phyloP scores from a whole-genome alignment of 2,113 vertebrate genomes.

The Lamprotornis superbus region DNA sequence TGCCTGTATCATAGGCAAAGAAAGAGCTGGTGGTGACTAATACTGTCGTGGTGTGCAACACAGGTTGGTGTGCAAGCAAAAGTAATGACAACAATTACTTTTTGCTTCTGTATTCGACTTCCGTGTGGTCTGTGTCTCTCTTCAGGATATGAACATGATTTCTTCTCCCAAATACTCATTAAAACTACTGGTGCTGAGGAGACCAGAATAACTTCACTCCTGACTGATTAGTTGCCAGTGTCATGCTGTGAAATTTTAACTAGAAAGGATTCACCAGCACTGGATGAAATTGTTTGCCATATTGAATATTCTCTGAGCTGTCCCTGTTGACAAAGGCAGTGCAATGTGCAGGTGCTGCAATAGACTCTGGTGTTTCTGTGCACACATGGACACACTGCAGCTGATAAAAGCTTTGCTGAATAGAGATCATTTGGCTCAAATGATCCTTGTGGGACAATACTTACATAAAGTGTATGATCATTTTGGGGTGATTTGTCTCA shows the following conservation, averaged over 20 bases:
- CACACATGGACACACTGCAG: background rate
- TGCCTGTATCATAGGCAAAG: slow-evolving; percentile 9
- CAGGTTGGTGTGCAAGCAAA: slow-evolving; percentile 58
- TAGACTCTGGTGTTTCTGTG: background rate
- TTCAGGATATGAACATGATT: background rate
- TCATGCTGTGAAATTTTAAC: background rate
- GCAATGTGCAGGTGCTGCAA: background rate
- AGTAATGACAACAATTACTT: slow-evolving; percentile 31
- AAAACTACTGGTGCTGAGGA: background rate
- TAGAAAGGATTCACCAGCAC: background rate
- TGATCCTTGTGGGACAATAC: background rate
- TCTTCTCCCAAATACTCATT: background rate
- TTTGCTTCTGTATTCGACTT: background rate
- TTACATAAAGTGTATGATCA: background rate
- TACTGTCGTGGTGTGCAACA: background rate
- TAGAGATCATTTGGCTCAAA: slow-evolving; percentile 26
- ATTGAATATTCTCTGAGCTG: background rate
- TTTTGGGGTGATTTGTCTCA: background rate
- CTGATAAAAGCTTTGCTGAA: background rate
- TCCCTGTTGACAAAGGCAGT: background rate
- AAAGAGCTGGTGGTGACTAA: background rate
- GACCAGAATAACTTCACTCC: background rate
- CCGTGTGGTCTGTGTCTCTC: background rate
- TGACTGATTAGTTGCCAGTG: background rate
- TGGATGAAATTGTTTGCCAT: background rate